These are phyloP conservation scores for Megalops cyprinoides DNA, from an alignment of 2,797 vertebrate genomes.

Conservation along the genomic window DNA sequence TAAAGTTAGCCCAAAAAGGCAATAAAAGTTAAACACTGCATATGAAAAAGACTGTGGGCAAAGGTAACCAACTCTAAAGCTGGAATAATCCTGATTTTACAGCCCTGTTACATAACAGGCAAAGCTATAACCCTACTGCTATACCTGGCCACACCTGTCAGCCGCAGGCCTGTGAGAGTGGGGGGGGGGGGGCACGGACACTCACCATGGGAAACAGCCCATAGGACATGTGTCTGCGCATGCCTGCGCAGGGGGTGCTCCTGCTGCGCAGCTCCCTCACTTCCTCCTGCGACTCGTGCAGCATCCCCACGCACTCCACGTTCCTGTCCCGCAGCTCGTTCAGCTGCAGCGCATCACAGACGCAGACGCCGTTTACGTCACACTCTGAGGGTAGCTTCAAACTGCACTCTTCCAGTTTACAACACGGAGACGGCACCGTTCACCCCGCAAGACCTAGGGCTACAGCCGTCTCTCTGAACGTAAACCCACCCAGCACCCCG, in stretches of 20 bases:
- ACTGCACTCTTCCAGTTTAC: too few relatives aligned
- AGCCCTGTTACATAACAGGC: not conserved
- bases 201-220: constrained; percentile 87
- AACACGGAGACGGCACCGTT: too few relatives aligned
- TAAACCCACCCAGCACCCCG: too few relatives aligned
- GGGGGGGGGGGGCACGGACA: constrained; percentile 47
- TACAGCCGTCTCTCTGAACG: not conserved
- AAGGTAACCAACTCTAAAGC: too few relatives aligned
- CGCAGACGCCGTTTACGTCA: not conserved
- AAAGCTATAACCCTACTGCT: not conserved
- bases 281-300: constrained; percentile 95
- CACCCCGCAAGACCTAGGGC: too few relatives aligned
- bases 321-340: constrained; percentile 91
- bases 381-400: not conserved
- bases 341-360: constrained; percentile 71
- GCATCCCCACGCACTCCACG: constrained; percentile 89
- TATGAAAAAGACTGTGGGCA: too few relatives aligned
- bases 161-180: constrained; percentile 56
- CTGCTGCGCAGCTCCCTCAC: constrained; percentile 85
- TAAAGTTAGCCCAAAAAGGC: too few relatives aligned
- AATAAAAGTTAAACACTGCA: too few relatives aligned
- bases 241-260: constrained; percentile 74
- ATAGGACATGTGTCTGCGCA: constrained; percentile 73
- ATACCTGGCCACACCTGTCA: not conserved
- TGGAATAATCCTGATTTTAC: not conserved